Evolutionary conservation across 2,797 vertebrate species (phyloP).

Genomic region (Coilia nasus): DNA sequence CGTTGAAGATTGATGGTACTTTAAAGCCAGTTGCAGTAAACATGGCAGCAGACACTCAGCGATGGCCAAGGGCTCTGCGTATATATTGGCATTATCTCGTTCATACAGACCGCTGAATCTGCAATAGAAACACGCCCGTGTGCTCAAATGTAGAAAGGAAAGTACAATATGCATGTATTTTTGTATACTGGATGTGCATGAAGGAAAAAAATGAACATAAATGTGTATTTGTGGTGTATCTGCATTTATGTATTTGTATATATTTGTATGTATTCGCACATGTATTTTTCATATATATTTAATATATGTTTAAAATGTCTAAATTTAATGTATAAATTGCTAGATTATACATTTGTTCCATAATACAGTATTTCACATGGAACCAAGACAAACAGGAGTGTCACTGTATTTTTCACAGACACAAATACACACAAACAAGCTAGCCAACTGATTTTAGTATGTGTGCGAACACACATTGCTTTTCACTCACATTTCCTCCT

Average conservation of each 20-base stretch:
- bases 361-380: neutral
- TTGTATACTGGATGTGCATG: too few species aligned
- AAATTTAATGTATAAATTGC: neutral
- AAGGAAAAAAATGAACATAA: too few species aligned
- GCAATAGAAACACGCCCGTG: slow-evolving; percentile 31
- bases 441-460: neutral
- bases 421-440: neutral
- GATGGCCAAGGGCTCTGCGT: slow-evolving; percentile 81
- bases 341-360: too few species aligned
- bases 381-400: neutral
- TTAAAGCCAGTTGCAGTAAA: slow-evolving; percentile 75
- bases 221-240: too few species aligned
- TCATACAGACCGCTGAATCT: slow-evolving; percentile 83
- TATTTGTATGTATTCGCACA: too few species aligned
- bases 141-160: neutral
- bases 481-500: slow-evolving; percentile 69
- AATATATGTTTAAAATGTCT: too few species aligned
- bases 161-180: neutral
- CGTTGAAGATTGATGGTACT: slow-evolving; percentile 54
- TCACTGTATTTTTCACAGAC: neutral
- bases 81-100: slow-evolving; percentile 86
- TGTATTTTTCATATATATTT: too few species aligned
- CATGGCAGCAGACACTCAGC: slow-evolving; percentile 74
- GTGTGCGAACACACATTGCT: neutral
- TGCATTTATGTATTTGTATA: too few species aligned